phyloP scores from a whole-genome alignment of 1,140 invertebrate species.

The Drosophila equinoxialis region DNA sequence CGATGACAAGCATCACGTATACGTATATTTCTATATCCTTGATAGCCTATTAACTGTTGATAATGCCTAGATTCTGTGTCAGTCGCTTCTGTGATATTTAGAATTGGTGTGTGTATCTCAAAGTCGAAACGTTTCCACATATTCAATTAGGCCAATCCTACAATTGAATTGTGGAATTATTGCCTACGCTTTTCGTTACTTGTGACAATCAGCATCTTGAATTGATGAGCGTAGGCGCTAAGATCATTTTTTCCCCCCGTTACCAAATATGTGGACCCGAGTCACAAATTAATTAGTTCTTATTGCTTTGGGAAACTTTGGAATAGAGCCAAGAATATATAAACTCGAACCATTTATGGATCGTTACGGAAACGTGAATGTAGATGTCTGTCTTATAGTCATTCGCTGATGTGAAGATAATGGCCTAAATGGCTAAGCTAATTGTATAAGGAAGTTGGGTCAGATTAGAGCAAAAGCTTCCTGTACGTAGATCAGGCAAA shows the following conservation, averaged over 20 bases:
- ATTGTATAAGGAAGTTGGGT: conserved; percentile 33
- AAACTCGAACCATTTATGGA: conserved; percentile 46
- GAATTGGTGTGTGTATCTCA: too few relatives aligned
- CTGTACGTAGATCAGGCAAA: neutral
- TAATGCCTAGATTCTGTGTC: too few relatives aligned
- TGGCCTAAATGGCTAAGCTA: conserved; percentile 40
- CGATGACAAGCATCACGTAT: too few relatives aligned
- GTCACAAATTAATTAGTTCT: conserved; percentile 54
- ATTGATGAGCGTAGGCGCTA: conserved; percentile 19
- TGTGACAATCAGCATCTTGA: conserved; percentile 16
- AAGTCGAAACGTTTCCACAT: neutral
- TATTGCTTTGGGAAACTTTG: conserved; percentile 47
- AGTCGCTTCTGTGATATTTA: too few relatives aligned
- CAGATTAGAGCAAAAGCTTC: conserved; percentile 26
- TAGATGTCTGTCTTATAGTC: conserved; percentile 18
- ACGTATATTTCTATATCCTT: too few relatives aligned
- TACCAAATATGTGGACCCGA: conserved; percentile 46
- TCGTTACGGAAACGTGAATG: conserved; percentile 46
- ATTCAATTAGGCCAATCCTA: neutral
- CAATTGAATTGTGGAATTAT: neutral
- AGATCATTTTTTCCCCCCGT: neutral
- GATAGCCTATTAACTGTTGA: too few relatives aligned
- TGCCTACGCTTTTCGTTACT: conserved; percentile 12
- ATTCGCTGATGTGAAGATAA: conserved; percentile 7
- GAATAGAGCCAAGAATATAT: neutral